Evolutionary conservation across 2,113 vertebrate species (phyloP).

Genomic region (Oncorhynchus mykiss): DNA sequence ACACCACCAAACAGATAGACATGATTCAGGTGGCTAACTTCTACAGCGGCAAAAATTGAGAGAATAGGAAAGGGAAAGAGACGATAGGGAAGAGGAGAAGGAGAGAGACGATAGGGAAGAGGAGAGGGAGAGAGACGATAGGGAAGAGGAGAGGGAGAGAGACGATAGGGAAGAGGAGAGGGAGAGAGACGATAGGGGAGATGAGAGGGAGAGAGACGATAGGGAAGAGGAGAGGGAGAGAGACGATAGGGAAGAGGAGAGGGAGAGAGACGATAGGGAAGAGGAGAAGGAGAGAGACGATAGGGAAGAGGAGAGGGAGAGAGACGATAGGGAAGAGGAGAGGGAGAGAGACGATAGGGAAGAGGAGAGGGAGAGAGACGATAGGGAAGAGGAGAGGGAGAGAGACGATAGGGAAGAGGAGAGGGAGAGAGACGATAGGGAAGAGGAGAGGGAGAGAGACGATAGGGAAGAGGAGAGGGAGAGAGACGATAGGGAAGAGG

Average conservation of each 20-base stretch:
- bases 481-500: conserved; percentile 9
- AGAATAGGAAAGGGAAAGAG: conserved; percentile 15
- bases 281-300: neutral
- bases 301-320: neutral
- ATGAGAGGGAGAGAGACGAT: neutral
- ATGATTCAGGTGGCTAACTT: conserved; percentile 61
- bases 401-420: neutral
- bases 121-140: neutral
- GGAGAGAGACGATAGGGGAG: neutral
- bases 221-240: neutral
- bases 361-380: neutral
- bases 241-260: neutral
- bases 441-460: conserved; percentile 12
- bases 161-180: neutral
- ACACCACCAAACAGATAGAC: conserved; percentile 54
- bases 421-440: neutral
- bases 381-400: conserved; percentile 11
- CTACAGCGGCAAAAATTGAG: conserved; percentile 46
- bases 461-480: conserved; percentile 14
- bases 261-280: neutral
- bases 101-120: neutral
- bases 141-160: neutral
- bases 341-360: neutral
- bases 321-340: too few relatives aligned
- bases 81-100: conserved; percentile 25